A percentile compares a stretch with the other conserved stretches of the same genome.
Evolutionary conservation across 30 jellyfish, hydroid and myxozoan species (phyloP).

Genomic region (Phacellophora camtschatica): DNA sequence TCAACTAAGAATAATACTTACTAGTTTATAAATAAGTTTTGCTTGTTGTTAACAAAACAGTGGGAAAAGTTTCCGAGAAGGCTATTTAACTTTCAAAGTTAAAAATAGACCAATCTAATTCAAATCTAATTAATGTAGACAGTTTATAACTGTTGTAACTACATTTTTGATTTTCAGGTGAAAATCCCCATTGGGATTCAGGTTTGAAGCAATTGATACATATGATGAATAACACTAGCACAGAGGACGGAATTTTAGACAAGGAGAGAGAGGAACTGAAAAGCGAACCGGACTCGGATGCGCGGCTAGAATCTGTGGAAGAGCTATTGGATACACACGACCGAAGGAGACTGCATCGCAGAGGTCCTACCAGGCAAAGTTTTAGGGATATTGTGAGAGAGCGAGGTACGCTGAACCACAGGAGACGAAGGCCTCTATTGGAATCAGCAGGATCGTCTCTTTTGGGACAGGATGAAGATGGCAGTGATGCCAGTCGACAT

Average conservation of each 20-base stretch:
- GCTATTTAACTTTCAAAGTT: too few species aligned
- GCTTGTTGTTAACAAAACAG: too few species aligned
- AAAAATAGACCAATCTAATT: too few species aligned
- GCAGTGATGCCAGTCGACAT: constrained; percentile 44
- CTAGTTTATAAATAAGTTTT: too few species aligned
- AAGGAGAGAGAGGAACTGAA: constrained; percentile 26
- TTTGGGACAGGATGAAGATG: constrained; percentile 65
- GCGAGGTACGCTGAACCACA: constrained; percentile 55
- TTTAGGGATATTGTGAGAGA: constrained; percentile 46
- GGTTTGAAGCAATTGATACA: constrained; percentile 13
- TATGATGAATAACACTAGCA: not conserved
- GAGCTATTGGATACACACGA: constrained; percentile 48
- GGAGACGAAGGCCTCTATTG: constrained; percentile 58
- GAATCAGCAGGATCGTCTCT: constrained; percentile 80
- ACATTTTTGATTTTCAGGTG: constrained; percentile 5
- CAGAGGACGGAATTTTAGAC: constrained; percentile 30
- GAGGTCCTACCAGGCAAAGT: constrained; percentile 80
- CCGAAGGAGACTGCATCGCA: constrained; percentile 60
- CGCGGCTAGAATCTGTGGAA: constrained; percentile 29
- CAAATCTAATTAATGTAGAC: too few species aligned
- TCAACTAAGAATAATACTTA: too few species aligned
- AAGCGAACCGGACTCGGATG: constrained; percentile 42
- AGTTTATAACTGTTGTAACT: not conserved
- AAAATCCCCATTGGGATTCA: not conserved
- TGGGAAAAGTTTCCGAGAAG: too few species aligned